A percentile compares a stretch with the other conserved stretches of the same genome.
Conservation (phyloP, 2,888 invertebrate species). For the Platycheirus rosarum region DNA sequence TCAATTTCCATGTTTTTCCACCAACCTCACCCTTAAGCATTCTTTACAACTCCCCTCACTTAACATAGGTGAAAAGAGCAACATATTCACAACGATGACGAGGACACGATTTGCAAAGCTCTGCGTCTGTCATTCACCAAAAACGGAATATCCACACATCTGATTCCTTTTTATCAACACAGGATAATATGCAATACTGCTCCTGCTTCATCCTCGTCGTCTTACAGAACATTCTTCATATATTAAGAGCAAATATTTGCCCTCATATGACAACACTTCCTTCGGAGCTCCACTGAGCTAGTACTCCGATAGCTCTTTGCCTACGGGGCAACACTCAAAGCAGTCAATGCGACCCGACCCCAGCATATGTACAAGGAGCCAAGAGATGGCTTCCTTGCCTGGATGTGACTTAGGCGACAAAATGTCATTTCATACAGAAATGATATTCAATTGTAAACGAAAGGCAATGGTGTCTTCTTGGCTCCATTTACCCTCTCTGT, state of each 20-base stretch:
- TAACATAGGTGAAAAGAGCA: slow-evolving; percentile 56
- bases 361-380: slow-evolving; percentile 22
- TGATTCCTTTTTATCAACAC: slow-evolving; percentile 64
- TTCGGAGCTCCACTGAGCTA: slow-evolving; percentile 39
- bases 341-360: slow-evolving; percentile 46
- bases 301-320: slow-evolving; percentile 10
- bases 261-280: slow-evolving; percentile 70
- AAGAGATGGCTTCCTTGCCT: slow-evolving; percentile 19
- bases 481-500: slow-evolving; percentile 65
- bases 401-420: slow-evolving; percentile 71
- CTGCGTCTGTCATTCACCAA: slow-evolving; percentile 61
- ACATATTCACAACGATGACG: slow-evolving; percentile 29
- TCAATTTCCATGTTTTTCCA: slow-evolving; percentile 62
- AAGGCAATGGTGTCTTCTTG: slow-evolving; percentile 67
- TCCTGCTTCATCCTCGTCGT: neutral
- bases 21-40: slow-evolving; percentile 32
- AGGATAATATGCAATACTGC: slow-evolving; percentile 20
- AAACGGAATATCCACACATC: slow-evolving; percentile 65
- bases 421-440: slow-evolving; percentile 72
- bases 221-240: slow-evolving; percentile 71
- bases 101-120: slow-evolving; percentile 49
- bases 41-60: neutral
- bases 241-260: slow-evolving; percentile 74
- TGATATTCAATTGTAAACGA: slow-evolving; percentile 74
- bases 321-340: slow-evolving; percentile 33